These are phyloP conservation scores for Magallana ariakensis DNA, from an alignment of 1,140 invertebrate species.

Conservation along the genomic window DNA sequence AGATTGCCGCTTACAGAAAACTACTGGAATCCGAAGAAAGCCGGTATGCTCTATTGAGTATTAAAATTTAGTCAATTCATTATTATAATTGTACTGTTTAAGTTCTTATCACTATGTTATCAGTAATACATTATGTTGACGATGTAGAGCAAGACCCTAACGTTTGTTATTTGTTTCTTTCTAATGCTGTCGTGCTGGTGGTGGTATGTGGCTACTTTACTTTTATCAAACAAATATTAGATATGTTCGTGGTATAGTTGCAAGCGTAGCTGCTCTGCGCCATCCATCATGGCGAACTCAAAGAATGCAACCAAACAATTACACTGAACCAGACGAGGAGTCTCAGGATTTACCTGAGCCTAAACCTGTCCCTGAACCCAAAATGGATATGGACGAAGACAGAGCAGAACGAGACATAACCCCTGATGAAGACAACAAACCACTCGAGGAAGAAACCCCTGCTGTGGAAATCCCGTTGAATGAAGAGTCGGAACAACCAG, in stretches of 20 bases:
- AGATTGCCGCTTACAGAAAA: constrained; percentile 79
- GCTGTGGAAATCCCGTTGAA: neutral
- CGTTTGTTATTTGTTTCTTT: constrained; percentile 25
- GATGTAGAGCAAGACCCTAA: constrained; percentile 4
- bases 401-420: constrained; percentile 57
- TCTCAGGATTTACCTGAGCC: constrained; percentile 37
- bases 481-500: neutral
- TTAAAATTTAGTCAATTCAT: too few relatives aligned
- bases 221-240: constrained; percentile 17
- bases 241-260: constrained; percentile 44
- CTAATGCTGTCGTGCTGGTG: constrained; percentile 31
- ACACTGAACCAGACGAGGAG: constrained; percentile 37
- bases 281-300: constrained; percentile 16
- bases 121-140: neutral
- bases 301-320: constrained; percentile 27
- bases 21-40: constrained; percentile 79
- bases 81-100: too few relatives aligned
- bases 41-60: constrained; percentile 59
- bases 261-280: constrained; percentile 31
- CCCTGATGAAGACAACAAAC: constrained; percentile 54
- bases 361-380: constrained; percentile 38
- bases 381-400: constrained; percentile 54
- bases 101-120: too few relatives aligned
- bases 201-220: constrained; percentile 18
- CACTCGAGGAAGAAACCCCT: constrained; percentile 35